These are phyloP conservation scores for Parasteatoda tepidariorum DNA, from an alignment of 1,140 invertebrate species.

Conservation along the genomic window DNA sequence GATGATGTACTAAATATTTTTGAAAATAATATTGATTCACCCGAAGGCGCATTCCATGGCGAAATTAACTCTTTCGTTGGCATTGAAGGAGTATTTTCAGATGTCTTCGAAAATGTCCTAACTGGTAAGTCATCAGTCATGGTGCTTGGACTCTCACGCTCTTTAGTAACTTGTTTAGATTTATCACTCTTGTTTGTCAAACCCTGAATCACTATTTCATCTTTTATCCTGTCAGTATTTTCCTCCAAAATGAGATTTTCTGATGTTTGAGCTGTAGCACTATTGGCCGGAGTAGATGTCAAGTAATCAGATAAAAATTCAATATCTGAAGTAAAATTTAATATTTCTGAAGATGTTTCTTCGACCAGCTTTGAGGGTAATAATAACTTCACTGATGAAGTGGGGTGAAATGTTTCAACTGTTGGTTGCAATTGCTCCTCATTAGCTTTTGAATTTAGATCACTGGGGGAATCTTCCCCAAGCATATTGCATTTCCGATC, in stretches of 20 bases:
- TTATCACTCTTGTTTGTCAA: constrained; percentile 23
- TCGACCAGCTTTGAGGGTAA: background rate
- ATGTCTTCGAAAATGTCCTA: background rate
- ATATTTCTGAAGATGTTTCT: background rate
- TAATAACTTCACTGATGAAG: constrained; percentile 4
- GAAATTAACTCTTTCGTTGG: background rate
- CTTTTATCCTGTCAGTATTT: background rate
- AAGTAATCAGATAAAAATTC: background rate
- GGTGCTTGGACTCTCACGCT: background rate
- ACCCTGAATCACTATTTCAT: constrained; percentile 16
- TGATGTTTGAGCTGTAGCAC: constrained; percentile 12
- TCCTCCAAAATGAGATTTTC: constrained; percentile 45
- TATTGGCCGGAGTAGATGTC: background rate
- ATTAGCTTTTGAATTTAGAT: background rate
- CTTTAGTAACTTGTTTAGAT: constrained; percentile 4
- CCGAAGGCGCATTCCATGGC: background rate
- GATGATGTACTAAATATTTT: background rate
- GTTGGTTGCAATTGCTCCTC: background rate
- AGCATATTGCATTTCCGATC: background rate
- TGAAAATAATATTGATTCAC: background rate
- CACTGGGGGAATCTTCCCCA: background rate
- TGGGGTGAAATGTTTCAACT: background rate
- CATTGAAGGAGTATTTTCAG: background rate
- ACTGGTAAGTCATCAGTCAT: background rate
- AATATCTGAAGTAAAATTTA: background rate